A percentile compares a stretch with the other conserved stretches of the same genome.
Evolutionary conservation across 1,140 invertebrate species (phyloP).

Genomic region (Eriocheir sinensis): DNA sequence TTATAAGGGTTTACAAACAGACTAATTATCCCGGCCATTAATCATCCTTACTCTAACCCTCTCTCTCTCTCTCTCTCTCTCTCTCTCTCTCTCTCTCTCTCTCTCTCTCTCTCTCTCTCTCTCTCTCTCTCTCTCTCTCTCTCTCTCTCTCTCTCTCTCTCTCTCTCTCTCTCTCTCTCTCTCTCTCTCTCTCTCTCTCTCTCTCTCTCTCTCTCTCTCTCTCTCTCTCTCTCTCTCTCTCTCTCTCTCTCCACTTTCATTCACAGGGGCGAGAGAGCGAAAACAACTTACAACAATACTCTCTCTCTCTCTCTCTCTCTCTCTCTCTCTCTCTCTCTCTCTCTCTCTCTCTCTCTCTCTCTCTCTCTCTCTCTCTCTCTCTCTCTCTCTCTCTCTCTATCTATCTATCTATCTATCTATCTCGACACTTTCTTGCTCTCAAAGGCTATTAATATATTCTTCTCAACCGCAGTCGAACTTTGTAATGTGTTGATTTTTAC

Average conservation of each 20-base stretch:
- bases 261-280: not conserved
- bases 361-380: not conserved
- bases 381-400: conserved; percentile 24
- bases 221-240: not conserved
- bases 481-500: not conserved
- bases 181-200: conserved; percentile 47
- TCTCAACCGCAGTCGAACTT: not conserved
- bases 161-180: conserved; percentile 39
- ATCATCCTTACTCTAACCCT: not conserved
- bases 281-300: not conserved
- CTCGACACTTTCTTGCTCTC: not conserved
- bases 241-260: not conserved
- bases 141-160: conserved; percentile 27
- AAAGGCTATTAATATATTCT: no score
- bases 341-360: not conserved
- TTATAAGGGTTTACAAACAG: not conserved
- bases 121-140: conserved; percentile 31
- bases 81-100: conserved; percentile 11
- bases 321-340: not conserved
- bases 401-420: conserved; percentile 26
- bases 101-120: not conserved
- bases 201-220: not conserved
- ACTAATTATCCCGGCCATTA: not conserved
- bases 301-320: not conserved
- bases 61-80: not conserved